Conservation (phyloP, 2,113 vertebrate species). For the Podarcis raffonei region DNA sequence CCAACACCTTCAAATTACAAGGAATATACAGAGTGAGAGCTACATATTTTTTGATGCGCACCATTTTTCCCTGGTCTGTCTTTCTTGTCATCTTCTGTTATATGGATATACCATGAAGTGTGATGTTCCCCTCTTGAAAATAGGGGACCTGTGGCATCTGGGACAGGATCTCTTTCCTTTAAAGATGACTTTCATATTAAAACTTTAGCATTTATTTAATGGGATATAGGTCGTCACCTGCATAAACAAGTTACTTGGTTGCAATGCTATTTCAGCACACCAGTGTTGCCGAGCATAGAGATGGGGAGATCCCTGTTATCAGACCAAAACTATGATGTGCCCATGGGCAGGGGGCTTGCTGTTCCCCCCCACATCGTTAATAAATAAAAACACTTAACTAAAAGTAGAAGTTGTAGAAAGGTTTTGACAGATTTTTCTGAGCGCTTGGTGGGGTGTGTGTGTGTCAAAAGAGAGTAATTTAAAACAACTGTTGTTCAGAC, state of each 20-base stretch:
- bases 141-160: background rate
- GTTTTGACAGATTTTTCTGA: no score
- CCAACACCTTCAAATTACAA: background rate
- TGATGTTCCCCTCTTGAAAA: background rate
- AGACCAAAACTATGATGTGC: background rate
- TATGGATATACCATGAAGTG: background rate
- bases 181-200: background rate
- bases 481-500: no score
- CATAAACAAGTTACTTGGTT: background rate
- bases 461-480: no score
- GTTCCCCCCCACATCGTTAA: no score
- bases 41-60: background rate
- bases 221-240: background rate
- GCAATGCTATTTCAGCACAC: background rate
- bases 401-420: no score
- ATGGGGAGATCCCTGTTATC: background rate
- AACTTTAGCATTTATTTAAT: background rate
- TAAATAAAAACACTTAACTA: no score
- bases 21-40: background rate
- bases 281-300: background rate
- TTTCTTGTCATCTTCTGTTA: rapidly evolving
- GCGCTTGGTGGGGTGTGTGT: no score
- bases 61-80: no score
- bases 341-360: no score
- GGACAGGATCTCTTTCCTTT: background rate